Evolutionary conservation across 2,888 invertebrate species (phyloP).

Genomic region (Chloromyia formosa): DNA sequence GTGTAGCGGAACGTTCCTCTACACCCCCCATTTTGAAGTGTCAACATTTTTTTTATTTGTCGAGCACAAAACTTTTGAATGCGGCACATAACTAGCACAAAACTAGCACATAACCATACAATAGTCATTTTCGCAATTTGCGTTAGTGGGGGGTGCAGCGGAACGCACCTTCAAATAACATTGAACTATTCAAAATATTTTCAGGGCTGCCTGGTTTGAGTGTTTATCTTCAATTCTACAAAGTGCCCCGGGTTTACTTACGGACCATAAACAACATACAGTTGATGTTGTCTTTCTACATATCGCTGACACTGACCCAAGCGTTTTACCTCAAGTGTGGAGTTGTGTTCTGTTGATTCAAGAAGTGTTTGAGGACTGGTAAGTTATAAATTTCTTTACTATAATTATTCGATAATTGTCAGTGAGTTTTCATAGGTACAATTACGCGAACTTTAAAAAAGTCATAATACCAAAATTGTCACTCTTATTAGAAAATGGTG

Average conservation of each 20-base stretch:
- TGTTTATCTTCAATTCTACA: constrained; percentile 71
- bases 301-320: constrained; percentile 75
- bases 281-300: constrained; percentile 69
- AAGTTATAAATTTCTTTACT: constrained; percentile 41
- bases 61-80: too few relatives aligned
- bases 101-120: too few relatives aligned
- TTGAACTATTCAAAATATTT: constrained; percentile 44
- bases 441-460: constrained; percentile 76
- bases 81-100: too few relatives aligned
- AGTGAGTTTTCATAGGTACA: constrained; percentile 55
- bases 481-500: constrained; percentile 73
- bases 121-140: too few relatives aligned
- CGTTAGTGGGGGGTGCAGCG: too few relatives aligned
- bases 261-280: constrained; percentile 67
- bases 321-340: constrained; percentile 76
- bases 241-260: constrained; percentile 67
- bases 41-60: too few relatives aligned
- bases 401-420: too few relatives aligned
- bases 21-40: too few relatives aligned
- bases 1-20: too few relatives aligned
- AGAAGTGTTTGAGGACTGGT: constrained; percentile 66
- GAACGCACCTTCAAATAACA: too few relatives aligned
- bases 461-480: constrained; percentile 77
- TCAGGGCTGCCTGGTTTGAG: constrained; percentile 74
- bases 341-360: constrained; percentile 74